Evolutionary conservation across 1,140 invertebrate genomes (phyloP).

Genomic region (Drosophila arawakana): DNA sequence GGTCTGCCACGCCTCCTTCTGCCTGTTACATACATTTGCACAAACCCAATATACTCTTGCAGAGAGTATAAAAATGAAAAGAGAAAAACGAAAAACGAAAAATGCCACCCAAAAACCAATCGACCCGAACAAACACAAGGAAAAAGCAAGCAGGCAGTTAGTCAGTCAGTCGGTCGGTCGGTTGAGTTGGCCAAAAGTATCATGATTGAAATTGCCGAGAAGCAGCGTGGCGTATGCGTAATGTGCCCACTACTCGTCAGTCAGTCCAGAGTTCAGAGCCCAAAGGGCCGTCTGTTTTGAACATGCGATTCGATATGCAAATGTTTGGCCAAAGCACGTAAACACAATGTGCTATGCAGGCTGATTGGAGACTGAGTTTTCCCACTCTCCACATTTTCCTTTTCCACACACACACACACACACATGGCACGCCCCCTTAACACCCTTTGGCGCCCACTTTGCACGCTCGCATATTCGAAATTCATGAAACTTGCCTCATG

Average conservation of each 20-base stretch:
- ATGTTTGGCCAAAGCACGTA: slow-evolving; percentile 39
- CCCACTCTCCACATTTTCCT: neutral
- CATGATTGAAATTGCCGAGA: slow-evolving; percentile 34
- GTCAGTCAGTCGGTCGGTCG: too few species aligned
- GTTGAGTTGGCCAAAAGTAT: neutral
- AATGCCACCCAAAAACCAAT: slow-evolving; percentile 38
- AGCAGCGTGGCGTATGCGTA: slow-evolving; percentile 45
- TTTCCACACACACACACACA: neutral
- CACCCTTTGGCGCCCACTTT: neutral
- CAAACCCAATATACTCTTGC: too few species aligned
- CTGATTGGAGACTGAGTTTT: neutral
- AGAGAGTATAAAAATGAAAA: too few species aligned
- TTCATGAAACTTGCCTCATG: neutral
- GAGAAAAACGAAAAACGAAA: neutral
- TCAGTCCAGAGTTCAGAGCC: neutral
- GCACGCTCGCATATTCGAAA: neutral
- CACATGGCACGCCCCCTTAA: neutral
- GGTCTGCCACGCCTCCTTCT: too few species aligned
- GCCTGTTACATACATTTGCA: too few species aligned
- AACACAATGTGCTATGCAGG: slow-evolving; percentile 20
- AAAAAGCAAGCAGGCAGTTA: too few species aligned
- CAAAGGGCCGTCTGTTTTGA: slow-evolving; percentile 24
- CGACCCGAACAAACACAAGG: slow-evolving; percentile 39
- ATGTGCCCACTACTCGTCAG: slow-evolving; percentile 21
- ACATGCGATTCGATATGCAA: slow-evolving; percentile 51